Evolutionary conservation across 2,888 invertebrate species (phyloP), one percentile per base, ranked within the genome.

Genomic region (Gryllus longicercus): DNA sequence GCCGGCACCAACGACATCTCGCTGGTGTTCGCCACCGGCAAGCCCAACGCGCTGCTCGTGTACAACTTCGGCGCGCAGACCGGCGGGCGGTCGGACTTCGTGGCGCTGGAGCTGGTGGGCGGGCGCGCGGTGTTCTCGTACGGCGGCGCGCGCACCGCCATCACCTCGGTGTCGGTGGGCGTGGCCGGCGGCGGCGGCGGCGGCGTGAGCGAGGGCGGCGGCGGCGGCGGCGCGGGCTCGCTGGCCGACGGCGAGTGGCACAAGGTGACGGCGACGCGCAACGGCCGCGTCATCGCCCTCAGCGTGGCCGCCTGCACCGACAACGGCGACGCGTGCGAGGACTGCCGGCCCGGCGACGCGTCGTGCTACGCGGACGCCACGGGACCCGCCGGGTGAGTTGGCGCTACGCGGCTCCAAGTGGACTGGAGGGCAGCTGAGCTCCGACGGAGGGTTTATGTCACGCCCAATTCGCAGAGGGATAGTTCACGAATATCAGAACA

Each of bases 241-340:
- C 89, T 98, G 21, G 92, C 95, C 1, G 94, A 97, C 86, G 97
- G 97, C 0, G 91, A 91, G 83, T 98, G 98, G 98, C 93, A 96
- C 85, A 96, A 96, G 85, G 91, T 98, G 23, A 96, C 95, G 0
- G 96, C 96, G 0, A 96, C 96, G 0, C 91, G 96, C 85, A 96
- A 97, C 86, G 96, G 96, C 50, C 90, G 95, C 83, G 95, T 96
- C 0, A 93, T 96, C 84, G 96, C 96, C 0, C 86, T 97, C 50
- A 96, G 95, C 84, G 92, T 96, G 4, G 92, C 95, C 0, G 88
- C 91, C 50, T 97, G 96, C 85, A 92, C 91, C 1, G 96, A 96
- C 83, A 94, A 95, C 85, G 96, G 96, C 0, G 96, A 96, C 85
- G 88, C 92, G 77, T 96, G 96, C 85, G 92, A 93, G 81, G 96